phyloP scores from a whole-genome alignment of 2,113 vertebrate species.

The Oryctolagus cuniculus region mOryCun1.1 NC_091434.1:78135501-78136000 shows the following conservation, averaged over 20 bases:
- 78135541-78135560: slow-evolving; percentile 96
- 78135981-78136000: slow-evolving; percentile 84
- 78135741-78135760: slow-evolving; percentile 95
- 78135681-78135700: slow-evolving; percentile 96
- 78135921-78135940: slow-evolving; percentile 84
- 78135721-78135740: slow-evolving; percentile 93
- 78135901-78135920: slow-evolving; percentile 88
- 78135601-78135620: slow-evolving; percentile 96
- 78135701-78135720: slow-evolving; percentile 98
- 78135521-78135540: slow-evolving; percentile 93
- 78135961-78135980: slow-evolving; percentile 72
- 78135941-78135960: slow-evolving; percentile 56
- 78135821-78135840: slow-evolving; percentile 93
- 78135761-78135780: slow-evolving; percentile 90
- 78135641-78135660: slow-evolving; percentile 96
- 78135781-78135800: slow-evolving; percentile 90
- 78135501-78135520: slow-evolving; percentile 96
- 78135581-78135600: slow-evolving; percentile 96
- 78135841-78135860: slow-evolving; percentile 92
- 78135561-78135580: slow-evolving; percentile 97
- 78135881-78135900: slow-evolving; percentile 88
- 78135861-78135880: slow-evolving; percentile 92
- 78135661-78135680: slow-evolving; percentile 99
- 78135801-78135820: slow-evolving; percentile 93
- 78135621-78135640: slow-evolving; percentile 98